A percentile compares a stretch with the other conserved stretches of the same genome.
Evolutionary conservation across 2,888 invertebrate genomes (phyloP).

Genomic region (Erebia palarica): DNA sequence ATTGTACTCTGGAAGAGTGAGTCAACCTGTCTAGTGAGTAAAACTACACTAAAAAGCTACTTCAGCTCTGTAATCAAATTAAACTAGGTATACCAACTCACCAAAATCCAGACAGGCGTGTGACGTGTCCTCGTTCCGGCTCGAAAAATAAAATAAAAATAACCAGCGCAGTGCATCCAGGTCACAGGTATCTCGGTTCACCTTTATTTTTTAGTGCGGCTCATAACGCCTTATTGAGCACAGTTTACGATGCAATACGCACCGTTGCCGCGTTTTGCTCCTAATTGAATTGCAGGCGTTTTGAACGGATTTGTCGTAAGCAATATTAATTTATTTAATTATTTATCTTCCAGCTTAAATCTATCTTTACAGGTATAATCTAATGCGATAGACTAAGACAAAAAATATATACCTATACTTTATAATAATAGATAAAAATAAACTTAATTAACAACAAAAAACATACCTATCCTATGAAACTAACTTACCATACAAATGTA

Average conservation of each 20-base stretch:
- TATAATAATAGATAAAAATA: too few species aligned
- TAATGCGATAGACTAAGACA: too few species aligned
- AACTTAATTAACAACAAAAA: too few species aligned
- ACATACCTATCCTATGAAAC: too few species aligned
- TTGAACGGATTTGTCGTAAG: constrained; percentile 24
- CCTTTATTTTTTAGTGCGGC: constrained; percentile 59
- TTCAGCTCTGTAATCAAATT: not conserved
- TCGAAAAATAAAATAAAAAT: constrained; percentile 39
- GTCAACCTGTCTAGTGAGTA: too few species aligned
- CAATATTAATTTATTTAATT: too few species aligned
- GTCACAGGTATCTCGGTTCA: constrained; percentile 52
- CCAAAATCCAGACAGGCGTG: constrained; percentile 28
- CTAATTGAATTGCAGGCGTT: constrained; percentile 77
- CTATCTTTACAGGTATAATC: too few species aligned
- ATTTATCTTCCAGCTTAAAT: too few species aligned
- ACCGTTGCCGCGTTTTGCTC: constrained; percentile 69
- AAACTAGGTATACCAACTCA: not conserved
- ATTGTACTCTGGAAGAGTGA: too few species aligned
- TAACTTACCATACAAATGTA: too few species aligned
- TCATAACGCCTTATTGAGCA: constrained; percentile 70
- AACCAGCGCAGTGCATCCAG: constrained; percentile 53
- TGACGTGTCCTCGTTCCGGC: constrained; percentile 34
- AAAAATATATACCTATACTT: too few species aligned
- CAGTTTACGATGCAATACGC: constrained; percentile 74
- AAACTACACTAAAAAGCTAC: not conserved